phyloP scores from a whole-genome alignment of 2,113 vertebrate species.

The Macquaria australasica region DNA sequence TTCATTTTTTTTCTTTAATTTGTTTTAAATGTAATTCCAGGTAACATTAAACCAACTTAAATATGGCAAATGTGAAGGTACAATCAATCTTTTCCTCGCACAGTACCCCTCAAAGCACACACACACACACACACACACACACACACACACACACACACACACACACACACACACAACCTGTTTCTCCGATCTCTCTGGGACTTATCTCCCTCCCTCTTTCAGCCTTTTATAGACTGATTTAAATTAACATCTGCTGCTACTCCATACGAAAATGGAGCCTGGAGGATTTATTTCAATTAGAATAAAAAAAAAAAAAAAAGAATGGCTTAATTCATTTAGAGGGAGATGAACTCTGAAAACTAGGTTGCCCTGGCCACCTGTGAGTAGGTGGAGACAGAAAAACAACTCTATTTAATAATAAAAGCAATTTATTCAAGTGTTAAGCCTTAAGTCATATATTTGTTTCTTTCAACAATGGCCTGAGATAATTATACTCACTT shows the following conservation, averaged over 20 bases:
- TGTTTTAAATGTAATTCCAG: neutral
- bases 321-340: conserved; percentile 49
- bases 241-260: conserved; percentile 66
- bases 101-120: neutral
- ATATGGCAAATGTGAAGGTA: neutral
- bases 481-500: neutral
- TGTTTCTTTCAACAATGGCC: neutral
- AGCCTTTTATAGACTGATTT: conserved; percentile 49
- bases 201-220: conserved; percentile 4
- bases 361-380: conserved; percentile 37
- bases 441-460: neutral
- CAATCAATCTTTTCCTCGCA: neutral
- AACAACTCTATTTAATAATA: conserved; percentile 13
- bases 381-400: conserved; percentile 17
- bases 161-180: conserved; percentile 12
- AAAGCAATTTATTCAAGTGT: neutral
- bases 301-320: conserved; percentile 11
- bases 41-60: neutral
- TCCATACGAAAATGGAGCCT: conserved; percentile 43
- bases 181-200: conserved; percentile 19
- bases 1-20: neutral
- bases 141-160: conserved; percentile 7
- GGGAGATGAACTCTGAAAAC: conserved; percentile 52
- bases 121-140: neutral
- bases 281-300: conserved; percentile 60